Evolutionary conservation across 2,113 vertebrate genomes (phyloP).

Genomic region (Setophaga petechia): DNA sequence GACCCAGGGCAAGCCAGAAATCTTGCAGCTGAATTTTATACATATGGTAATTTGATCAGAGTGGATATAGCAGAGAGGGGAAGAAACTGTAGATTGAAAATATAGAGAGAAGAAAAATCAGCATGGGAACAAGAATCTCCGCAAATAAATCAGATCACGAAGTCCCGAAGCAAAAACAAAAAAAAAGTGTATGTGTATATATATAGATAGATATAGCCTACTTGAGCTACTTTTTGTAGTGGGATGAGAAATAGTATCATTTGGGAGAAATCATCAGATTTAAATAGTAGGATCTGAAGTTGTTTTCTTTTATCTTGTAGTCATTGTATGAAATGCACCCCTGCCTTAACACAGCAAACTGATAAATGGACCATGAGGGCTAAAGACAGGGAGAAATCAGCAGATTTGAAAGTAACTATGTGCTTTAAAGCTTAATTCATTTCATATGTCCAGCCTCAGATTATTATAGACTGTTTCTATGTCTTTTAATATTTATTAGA

Average conservation of each 20-base stretch:
- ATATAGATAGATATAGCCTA: too few relatives aligned
- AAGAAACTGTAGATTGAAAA: conserved; percentile 13
- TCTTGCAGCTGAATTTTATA: conserved; percentile 64
- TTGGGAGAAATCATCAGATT: background rate
- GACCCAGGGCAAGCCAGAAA: conserved; percentile 63
- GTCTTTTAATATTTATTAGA: background rate
- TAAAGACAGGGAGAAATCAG: background rate
- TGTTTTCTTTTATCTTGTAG: background rate
- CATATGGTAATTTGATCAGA: conserved; percentile 58
- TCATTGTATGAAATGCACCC: background rate
- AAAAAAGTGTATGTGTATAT: background rate
- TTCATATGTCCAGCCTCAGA: background rate
- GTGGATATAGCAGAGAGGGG: background rate
- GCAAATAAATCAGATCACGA: background rate
- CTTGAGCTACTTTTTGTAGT: background rate
- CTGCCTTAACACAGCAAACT: background rate
- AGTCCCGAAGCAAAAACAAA: background rate
- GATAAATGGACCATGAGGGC: background rate
- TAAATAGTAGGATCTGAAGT: background rate
- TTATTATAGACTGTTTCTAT: background rate
- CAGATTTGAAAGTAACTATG: background rate
- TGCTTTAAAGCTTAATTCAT: background rate
- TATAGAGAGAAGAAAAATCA: background rate
- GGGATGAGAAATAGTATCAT: background rate
- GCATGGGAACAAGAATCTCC: background rate